Conservation (phyloP, 2,888 invertebrate species). For the Philopedon plagiatum region DNA sequence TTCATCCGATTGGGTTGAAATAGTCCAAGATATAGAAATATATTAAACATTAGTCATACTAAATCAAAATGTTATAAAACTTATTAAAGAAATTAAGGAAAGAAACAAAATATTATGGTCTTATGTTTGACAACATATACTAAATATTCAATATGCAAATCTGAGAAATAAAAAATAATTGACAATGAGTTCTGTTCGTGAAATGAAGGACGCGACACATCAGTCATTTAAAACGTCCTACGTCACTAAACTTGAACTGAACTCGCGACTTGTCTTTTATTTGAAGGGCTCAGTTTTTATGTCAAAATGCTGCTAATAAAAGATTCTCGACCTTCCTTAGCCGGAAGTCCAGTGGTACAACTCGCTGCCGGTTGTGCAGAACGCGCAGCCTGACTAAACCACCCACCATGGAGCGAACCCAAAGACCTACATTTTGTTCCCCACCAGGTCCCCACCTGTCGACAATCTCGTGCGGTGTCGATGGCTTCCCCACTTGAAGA, state of each 20-base stretch:
- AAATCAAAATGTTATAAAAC: no score
- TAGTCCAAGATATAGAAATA: no score
- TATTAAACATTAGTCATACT: no score
- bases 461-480: slow-evolving; percentile 21
- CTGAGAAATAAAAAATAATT: not conserved
- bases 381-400: slow-evolving; percentile 66
- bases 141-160: no score
- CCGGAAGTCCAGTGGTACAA: slow-evolving; percentile 61
- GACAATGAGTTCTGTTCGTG: not conserved
- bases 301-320: not conserved
- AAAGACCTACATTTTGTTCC: slow-evolving; percentile 66
- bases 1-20: no score
- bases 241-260: slow-evolving; percentile 30
- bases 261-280: slow-evolving; percentile 22
- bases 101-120: no score
- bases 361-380: slow-evolving; percentile 63
- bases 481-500: slow-evolving; percentile 14
- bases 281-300: not conserved
- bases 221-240: slow-evolving; percentile 1
- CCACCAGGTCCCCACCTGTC: slow-evolving; percentile 55
- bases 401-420: slow-evolving; percentile 66
- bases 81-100: no score
- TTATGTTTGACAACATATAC: no score
- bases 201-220: slow-evolving; percentile 8
- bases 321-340: slow-evolving; percentile 59